phyloP scores from a whole-genome alignment of 1,140 invertebrate genomes.

The Drosophila teissieri region DNA sequence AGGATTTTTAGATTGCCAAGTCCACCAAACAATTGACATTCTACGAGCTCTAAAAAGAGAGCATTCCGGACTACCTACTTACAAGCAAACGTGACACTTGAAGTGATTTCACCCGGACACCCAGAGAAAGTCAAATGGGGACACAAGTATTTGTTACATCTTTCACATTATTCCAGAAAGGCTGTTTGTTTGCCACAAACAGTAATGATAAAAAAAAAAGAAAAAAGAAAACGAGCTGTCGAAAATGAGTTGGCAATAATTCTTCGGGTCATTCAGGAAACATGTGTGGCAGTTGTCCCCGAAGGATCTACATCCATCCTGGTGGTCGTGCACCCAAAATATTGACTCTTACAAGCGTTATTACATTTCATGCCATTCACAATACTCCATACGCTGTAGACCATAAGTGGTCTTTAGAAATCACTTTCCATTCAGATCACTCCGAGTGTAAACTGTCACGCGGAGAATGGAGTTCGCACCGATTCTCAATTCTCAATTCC shows the following conservation, averaged over 20 bases:
- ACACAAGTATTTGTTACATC: conserved; percentile 52
- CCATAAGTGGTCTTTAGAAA: conserved; percentile 46
- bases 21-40: conserved; percentile 30
- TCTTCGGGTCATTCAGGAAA: conserved; percentile 48
- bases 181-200: conserved; percentile 43
- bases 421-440: conserved; percentile 40
- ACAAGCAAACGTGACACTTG: conserved; percentile 40
- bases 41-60: conserved; percentile 24
- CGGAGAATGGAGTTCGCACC: conserved; percentile 25
- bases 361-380: conserved; percentile 40
- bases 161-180: conserved; percentile 40
- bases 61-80: conserved; percentile 28
- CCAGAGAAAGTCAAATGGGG: conserved; percentile 45
- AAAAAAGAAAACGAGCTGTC: conserved; percentile 27
- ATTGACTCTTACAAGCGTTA: conserved; percentile 43
- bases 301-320: conserved; percentile 32
- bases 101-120: conserved; percentile 34
- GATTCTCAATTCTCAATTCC: neutral
- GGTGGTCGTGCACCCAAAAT: conserved; percentile 52
- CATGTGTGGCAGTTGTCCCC: conserved; percentile 42
- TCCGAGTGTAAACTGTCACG: conserved; percentile 43
- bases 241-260: conserved; percentile 53
- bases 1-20: conserved; percentile 3
- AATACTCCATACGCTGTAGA: neutral
- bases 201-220: conserved; percentile 42